Percentiles rank a stretch among this genome's conserved stretches.
These are phyloP conservation scores for Pristionchus pacificus DNA, from an alignment of 1,140 invertebrate species.

Conservation along the genomic window DNA sequence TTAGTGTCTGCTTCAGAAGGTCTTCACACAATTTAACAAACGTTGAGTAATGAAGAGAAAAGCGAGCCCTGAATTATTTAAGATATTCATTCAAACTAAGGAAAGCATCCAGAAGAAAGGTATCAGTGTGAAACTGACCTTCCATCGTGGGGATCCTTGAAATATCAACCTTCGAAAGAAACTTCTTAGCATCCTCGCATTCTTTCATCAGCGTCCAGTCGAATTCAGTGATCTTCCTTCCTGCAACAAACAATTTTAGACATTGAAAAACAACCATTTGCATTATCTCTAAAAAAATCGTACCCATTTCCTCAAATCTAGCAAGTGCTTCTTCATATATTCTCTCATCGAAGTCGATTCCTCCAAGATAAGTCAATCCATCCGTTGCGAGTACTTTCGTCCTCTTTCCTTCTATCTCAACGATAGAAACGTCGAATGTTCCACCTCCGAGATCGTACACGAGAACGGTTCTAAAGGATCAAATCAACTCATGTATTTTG, in stretches of 20 bases:
- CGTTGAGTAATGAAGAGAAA: neutral
- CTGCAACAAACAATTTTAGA: too few relatives aligned
- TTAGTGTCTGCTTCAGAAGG: neutral
- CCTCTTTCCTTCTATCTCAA: conserved; percentile 56
- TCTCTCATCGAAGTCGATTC: conserved; percentile 71
- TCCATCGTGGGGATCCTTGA: neutral
- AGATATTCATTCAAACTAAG: too few relatives aligned
- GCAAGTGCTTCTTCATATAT: conserved; percentile 81
- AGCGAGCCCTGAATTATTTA: neutral
- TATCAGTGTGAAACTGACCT: neutral
- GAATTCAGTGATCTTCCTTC: too few relatives aligned
- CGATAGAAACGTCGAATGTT: conserved; percentile 92
- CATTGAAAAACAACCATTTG: too few relatives aligned
- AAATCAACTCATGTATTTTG: too few relatives aligned
- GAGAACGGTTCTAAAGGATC: neutral
- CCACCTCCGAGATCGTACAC: conserved; percentile 75
- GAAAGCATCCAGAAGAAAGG: too few relatives aligned
- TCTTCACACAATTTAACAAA: neutral
- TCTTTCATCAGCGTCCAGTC: too few relatives aligned
- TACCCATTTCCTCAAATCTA: neutral
- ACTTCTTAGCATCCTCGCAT: neutral
- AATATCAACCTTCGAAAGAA: neutral
- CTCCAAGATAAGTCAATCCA: neutral
- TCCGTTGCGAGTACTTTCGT: neutral
- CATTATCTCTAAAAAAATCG: neutral